phyloP scores from a whole-genome alignment of 2,113 vertebrate genomes.

The Scalopus aquaticus region DNA sequence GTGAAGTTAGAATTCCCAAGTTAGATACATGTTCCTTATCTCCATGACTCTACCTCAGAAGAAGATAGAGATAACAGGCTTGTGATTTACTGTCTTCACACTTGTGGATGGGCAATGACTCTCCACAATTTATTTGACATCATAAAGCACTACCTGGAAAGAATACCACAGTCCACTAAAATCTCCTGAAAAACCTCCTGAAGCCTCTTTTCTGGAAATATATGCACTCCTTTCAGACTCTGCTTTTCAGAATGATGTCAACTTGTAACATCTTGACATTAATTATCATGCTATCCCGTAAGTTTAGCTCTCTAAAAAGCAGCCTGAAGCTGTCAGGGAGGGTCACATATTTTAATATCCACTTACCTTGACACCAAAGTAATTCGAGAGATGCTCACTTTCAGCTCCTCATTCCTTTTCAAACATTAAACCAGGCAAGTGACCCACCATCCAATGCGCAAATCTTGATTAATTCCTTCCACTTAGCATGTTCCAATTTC shows the following conservation, averaged over 20 bases:
- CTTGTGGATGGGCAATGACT: background rate
- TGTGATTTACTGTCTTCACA: background rate
- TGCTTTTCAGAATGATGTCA: conserved; percentile 60
- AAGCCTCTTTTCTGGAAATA: conserved; percentile 56
- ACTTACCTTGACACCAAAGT: conserved; percentile 67
- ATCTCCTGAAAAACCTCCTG: background rate
- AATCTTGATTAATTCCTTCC: conserved; percentile 76
- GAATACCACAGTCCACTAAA: conserved; percentile 47
- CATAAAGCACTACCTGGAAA: conserved; percentile 46
- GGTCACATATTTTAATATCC: conserved; percentile 72
- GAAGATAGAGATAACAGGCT: background rate
- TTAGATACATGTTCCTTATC: background rate
- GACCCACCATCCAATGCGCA: conserved; percentile 46
- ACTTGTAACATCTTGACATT: conserved; percentile 67
- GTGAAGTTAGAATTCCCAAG: background rate
- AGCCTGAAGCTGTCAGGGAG: conserved; percentile 60
- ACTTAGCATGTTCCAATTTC: conserved; percentile 71
- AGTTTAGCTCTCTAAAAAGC: conserved; percentile 59
- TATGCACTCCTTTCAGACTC: conserved; percentile 45
- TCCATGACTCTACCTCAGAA: no score
- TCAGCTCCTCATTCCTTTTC: conserved; percentile 46
- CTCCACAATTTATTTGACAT: conserved; percentile 28
- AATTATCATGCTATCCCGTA: conserved; percentile 64
- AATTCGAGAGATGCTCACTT: conserved; percentile 57
- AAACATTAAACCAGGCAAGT: conserved; percentile 50